phyloP scores from a whole-genome alignment of 2,888 invertebrate species.

The Netelia melanura region DNA sequence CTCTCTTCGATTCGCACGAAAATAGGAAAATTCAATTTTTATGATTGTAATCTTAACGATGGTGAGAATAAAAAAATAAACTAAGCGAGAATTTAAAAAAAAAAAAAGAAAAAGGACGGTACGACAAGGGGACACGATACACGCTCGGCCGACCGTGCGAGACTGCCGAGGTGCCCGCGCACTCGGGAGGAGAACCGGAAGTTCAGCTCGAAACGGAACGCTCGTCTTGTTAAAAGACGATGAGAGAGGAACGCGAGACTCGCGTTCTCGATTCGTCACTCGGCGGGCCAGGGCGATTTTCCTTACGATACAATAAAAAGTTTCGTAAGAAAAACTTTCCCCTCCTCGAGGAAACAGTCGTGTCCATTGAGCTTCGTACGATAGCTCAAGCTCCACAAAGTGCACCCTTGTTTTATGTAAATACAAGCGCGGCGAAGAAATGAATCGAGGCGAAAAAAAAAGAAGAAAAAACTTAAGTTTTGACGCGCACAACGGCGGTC shows the following conservation, averaged over 20 bases:
- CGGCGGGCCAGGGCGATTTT: conserved; percentile 32
- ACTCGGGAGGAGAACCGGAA: conserved; percentile 49
- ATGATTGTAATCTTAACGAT: too few species aligned
- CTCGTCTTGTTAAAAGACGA: conserved; percentile 33
- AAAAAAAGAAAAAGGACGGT: conserved; percentile 13
- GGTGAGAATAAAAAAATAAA: not conserved
- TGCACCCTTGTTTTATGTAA: conserved; percentile 60
- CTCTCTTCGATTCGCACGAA: not conserved
- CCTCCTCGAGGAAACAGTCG: conserved; percentile 48
- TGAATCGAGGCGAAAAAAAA: not conserved
- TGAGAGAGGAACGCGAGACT: not conserved
- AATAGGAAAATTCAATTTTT: not conserved
- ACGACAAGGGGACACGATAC: conserved; percentile 64
- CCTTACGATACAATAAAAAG: conserved; percentile 35
- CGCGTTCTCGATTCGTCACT: conserved; percentile 46
- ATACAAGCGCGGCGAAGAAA: conserved; percentile 22
- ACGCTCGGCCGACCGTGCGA: conserved; percentile 67
- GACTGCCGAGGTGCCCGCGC: conserved; percentile 23
- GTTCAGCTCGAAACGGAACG: conserved; percentile 52
- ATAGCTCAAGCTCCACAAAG: conserved; percentile 51
- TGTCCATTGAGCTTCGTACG: conserved; percentile 44
- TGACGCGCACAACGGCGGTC: conserved; percentile 56
- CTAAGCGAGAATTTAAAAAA: too few species aligned
- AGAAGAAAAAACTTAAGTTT: conserved; percentile 7
- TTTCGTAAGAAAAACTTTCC: conserved; percentile 8